phyloP scores from a whole-genome alignment of 2,113 vertebrate species.

The Tragelaphus scriptus region DNA sequence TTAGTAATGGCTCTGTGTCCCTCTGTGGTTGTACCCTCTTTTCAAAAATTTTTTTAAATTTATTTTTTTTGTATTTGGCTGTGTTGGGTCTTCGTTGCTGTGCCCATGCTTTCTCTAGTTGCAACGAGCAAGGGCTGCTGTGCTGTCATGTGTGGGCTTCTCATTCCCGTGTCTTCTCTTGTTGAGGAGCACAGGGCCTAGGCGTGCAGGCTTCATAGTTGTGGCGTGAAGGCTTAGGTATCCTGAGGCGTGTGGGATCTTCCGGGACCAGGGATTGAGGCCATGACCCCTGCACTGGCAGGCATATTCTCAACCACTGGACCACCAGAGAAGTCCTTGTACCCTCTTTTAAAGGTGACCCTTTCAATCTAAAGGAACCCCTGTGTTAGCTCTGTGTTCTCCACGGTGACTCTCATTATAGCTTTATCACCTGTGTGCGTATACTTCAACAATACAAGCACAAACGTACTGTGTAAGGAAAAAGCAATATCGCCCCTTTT shows the following conservation, averaged over 20 bases:
- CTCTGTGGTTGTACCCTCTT: neutral
- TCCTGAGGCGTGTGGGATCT: neutral
- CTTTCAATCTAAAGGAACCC: neutral
- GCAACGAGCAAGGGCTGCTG: neutral
- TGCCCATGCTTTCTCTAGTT: neutral
- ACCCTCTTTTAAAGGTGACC: neutral
- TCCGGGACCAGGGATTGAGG: neutral
- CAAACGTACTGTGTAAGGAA: neutral
- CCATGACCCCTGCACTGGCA: neutral
- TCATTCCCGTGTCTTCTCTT: neutral
- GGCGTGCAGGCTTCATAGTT: neutral
- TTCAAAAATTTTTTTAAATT: neutral
- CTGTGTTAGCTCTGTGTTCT: neutral
- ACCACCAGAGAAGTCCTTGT: neutral
- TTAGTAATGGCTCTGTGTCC: neutral
- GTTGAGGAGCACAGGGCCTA: neutral
- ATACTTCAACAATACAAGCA: neutral
- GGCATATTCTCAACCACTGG: neutral
- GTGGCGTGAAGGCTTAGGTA: neutral
- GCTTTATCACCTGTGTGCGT: neutral
- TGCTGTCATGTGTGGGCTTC: accelerated
- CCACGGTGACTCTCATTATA: neutral
- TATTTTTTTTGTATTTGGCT: neutral
- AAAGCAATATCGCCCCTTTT: neutral
- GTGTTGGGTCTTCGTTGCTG: neutral